These are phyloP conservation scores for Picus viridis DNA, from an alignment of 2,797 vertebrate genomes.

Conservation along the genomic window DNA sequence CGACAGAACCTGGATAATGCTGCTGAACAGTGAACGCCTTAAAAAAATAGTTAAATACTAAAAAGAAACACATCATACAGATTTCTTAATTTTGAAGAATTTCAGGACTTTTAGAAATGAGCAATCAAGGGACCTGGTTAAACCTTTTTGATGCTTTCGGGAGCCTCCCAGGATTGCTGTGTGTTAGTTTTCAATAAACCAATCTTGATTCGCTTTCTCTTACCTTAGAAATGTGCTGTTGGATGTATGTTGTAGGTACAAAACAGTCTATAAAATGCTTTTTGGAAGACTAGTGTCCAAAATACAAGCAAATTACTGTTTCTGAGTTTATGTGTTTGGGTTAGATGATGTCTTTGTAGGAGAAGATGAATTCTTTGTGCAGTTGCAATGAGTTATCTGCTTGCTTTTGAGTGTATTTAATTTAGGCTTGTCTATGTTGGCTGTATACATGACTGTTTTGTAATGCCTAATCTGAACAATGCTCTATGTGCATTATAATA, in stretches of 20 bases:
- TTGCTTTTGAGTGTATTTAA: background rate
- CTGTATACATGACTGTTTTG: background rate
- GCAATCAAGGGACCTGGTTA: background rate
- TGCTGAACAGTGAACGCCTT: background rate
- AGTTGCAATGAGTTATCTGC: background rate
- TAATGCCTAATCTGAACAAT: background rate
- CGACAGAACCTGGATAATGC: background rate
- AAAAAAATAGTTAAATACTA: background rate
- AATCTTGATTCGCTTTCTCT: background rate
- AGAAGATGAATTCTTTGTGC: background rate
- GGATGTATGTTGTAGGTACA: background rate
- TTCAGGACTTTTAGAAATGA: background rate
- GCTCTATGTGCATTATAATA: background rate
- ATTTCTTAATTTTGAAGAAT: conserved; percentile 6
- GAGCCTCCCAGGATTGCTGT: background rate
- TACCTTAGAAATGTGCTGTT: background rate
- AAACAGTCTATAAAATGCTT: background rate
- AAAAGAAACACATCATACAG: background rate
- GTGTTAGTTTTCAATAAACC: background rate
- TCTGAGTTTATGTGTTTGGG: background rate
- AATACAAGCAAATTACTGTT: background rate
- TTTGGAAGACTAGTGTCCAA: background rate
- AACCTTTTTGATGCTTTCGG: background rate
- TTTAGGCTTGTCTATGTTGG: background rate
- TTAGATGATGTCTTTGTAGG: background rate